A percentile compares a stretch with the other conserved stretches of the same genome.
Conservation (phyloP, 2,888 invertebrate species). For the Caenorhabditis sp. region DNA sequence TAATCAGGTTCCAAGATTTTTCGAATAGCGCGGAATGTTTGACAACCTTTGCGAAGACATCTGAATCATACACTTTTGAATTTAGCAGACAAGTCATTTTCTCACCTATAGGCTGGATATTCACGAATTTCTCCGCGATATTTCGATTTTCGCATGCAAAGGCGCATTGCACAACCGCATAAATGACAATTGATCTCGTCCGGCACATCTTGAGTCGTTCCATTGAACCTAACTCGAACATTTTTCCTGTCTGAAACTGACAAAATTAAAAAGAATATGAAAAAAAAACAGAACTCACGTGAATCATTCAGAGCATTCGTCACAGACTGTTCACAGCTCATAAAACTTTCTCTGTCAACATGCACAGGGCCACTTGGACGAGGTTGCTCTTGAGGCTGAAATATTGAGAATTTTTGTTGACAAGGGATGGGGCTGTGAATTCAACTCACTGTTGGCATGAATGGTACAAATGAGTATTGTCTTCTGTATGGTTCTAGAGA, state of each 20-base stretch:
- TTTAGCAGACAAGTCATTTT: too few species aligned
- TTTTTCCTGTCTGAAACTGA: neutral
- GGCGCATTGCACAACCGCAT: conserved; percentile 11
- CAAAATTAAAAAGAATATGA: neutral
- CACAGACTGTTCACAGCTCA: neutral
- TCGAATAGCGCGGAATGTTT: conserved; percentile 23
- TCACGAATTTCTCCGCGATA: conserved; percentile 16
- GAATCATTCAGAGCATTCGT: neutral
- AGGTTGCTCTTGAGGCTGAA: neutral
- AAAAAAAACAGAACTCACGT: neutral
- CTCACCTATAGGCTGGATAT: conserved; percentile 27
- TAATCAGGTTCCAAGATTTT: conserved; percentile 1
- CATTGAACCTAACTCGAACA: conserved; percentile 1
- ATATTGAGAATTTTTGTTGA: neutral
- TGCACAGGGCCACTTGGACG: neutral
- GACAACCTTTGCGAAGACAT: conserved; percentile 31
- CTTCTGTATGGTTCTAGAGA: neutral
- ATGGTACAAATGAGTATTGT: neutral
- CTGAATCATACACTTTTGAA: too few species aligned
- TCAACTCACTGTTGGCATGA: neutral
- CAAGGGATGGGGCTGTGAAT: neutral
- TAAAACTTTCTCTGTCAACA: neutral
- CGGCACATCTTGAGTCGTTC: neutral
- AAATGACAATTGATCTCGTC: conserved; percentile 7
- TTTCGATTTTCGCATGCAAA: conserved; percentile 19